Evolutionary conservation across 1,140 invertebrate genomes (phyloP), one percentile per base, ranked within the genome.

Genomic region (Drosophila hydei): DNA sequence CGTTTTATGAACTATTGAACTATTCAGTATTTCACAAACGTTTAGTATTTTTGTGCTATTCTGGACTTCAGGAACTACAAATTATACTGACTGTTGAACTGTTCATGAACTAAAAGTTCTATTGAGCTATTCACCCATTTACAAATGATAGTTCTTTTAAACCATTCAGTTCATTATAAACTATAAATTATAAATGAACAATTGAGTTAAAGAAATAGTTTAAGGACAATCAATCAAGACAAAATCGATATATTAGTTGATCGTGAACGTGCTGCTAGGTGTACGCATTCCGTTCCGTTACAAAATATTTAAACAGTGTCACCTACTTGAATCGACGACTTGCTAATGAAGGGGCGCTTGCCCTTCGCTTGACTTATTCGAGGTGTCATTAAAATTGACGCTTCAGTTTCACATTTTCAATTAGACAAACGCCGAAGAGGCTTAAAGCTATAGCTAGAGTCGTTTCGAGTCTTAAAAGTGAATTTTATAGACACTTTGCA

Each of bases 341-440:
- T 85, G 69, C 76, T 74, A 84, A 84, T 85, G 54, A 60, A 50
- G 50, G 36, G 27, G 18, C 21, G 50, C 51, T 33, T 72, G 76
- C 58, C 74, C 79, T 52, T 47, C 61, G 60, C 25, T 72, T 75
- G 79, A 83, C 60, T 70, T 65, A 47, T 52, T 75, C 59, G 23
- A 51, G 40, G 43, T 40, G 33, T 23, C 9, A 27, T 36, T 18
- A 38, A 16, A 19, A 27, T 60, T 38, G n/a, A 12, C 30, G 9
- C 12, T 58, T 48, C 42, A 23, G 14, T 33, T 48, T 36, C 45
- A 9, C 11, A 25, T 52, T 45, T 61, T 42, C 12, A 30, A 23
- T 45, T 23, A 42, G 62, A 27, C 52, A 38, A 23, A 16, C 30
- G 30, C 0, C 30, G 30, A 33, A 33, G 11, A 11, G 9, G 30